These are phyloP conservation scores for Rhynchomys soricoides DNA, from an alignment of 2,113 vertebrate species.

Conservation along the genomic window DNA sequence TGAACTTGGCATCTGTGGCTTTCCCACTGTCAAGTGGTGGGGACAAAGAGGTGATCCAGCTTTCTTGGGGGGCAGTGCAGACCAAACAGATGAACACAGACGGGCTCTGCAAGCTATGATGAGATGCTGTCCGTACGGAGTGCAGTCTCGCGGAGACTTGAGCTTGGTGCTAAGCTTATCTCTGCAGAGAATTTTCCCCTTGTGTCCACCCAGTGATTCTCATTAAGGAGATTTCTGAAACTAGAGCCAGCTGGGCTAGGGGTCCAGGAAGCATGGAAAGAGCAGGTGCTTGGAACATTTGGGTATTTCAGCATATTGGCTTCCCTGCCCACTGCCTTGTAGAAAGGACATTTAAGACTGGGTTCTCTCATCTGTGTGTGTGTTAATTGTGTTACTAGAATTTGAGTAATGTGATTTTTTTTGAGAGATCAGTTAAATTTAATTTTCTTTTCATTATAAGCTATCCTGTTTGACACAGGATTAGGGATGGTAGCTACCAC, in stretches of 20 bases:
- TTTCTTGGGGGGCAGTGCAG: background rate
- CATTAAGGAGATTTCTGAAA: background rate
- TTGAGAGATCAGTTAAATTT: background rate
- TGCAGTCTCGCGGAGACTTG: background rate
- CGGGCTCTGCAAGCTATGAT: conserved; percentile 23
- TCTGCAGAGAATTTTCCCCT: background rate
- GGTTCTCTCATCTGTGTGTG: background rate
- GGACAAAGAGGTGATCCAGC: background rate
- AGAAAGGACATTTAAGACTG: background rate
- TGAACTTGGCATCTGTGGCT: background rate
- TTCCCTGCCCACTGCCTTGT: background rate
- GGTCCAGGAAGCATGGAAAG: background rate
- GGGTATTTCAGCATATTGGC: background rate
- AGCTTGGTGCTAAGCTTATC: background rate
- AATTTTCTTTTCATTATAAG: conserved; percentile 4
- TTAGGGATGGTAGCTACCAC: background rate
- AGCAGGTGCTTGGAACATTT: background rate
- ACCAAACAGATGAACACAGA: background rate
- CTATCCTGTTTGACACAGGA: background rate
- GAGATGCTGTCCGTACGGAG: conserved; percentile 47
- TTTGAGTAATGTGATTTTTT: conserved; percentile 11
- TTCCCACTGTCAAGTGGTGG: conserved; percentile 47
- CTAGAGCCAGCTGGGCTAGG: background rate
- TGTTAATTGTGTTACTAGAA: background rate
- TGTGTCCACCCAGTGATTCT: background rate